Evolutionary conservation across 2,113 vertebrate species (phyloP).

Genomic region (Megaceryle torquata): DNA sequence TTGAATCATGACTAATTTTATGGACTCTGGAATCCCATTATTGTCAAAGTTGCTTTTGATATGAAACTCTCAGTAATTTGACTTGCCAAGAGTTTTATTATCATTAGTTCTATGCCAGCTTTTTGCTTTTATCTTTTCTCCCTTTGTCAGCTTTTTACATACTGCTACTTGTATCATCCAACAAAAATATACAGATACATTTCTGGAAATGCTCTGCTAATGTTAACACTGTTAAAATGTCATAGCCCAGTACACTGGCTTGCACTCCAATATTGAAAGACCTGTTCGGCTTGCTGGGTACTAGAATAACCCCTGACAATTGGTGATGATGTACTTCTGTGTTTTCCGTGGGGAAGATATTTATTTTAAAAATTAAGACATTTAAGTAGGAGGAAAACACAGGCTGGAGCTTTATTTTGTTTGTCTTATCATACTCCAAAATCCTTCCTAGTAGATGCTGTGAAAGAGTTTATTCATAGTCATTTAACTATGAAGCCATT

Average conservation of each 20-base stretch:
- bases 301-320: neutral
- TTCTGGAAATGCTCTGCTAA: neutral
- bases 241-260: neutral
- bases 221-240: neutral
- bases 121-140: slow-evolving; percentile 33
- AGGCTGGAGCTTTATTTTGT: neutral
- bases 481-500: neutral
- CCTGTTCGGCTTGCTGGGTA: neutral
- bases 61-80: slow-evolving; percentile 17
- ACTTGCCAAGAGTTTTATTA: slow-evolving; percentile 53
- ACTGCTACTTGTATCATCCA: neutral
- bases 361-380: neutral
- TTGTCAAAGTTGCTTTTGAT: slow-evolving; percentile 51
- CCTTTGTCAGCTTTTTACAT: slow-evolving; percentile 28
- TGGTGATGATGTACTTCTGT: neutral
- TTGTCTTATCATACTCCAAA: neutral
- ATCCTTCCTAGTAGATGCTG: neutral
- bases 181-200: neutral
- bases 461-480: neutral
- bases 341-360: neutral
- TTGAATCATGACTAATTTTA: slow-evolving; percentile 62
- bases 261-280: neutral
- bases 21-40: slow-evolving; percentile 56
- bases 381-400: neutral
- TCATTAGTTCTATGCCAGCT: neutral